phyloP scores from a whole-genome alignment of 2,113 vertebrate genomes.

The Nothoprocta perdicaria region DNA sequence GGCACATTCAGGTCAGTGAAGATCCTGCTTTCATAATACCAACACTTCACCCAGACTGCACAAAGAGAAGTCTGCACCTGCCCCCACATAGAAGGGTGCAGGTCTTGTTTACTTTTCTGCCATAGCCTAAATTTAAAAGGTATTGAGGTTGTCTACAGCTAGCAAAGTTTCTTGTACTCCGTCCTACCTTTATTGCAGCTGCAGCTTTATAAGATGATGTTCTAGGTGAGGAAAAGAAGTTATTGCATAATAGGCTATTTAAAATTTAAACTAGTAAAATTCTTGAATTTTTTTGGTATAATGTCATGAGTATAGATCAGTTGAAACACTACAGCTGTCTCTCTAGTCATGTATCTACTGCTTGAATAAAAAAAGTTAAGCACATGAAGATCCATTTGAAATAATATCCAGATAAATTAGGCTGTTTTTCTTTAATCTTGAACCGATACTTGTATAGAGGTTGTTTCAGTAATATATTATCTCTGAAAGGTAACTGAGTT shows the following conservation, averaged over 20 bases:
- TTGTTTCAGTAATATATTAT: conserved; percentile 56
- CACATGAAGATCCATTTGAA: conserved; percentile 38
- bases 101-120: background rate
- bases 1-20: background rate
- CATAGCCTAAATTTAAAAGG: background rate
- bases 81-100: background rate
- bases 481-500: conserved; percentile 58
- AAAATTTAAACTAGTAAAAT: conserved; percentile 7
- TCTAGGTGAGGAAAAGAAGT: background rate
- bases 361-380: conserved; percentile 49
- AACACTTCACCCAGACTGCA: background rate
- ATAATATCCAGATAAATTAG: conserved; percentile 33
- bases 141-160: background rate
- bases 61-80: background rate
- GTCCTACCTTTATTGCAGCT: background rate
- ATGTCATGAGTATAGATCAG: conserved; percentile 1
- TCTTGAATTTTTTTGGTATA: conserved; percentile 25
- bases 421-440: conserved; percentile 45
- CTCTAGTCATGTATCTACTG: conserved; percentile 5
- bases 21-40: background rate
- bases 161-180: background rate
- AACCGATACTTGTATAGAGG: conserved; percentile 11
- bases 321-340: background rate
- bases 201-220: background rate
- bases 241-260: background rate